A percentile compares a stretch with the other conserved stretches of the same genome.
These are phyloP conservation scores for Rhinolophus ferrumequinum DNA, from an alignment of 2,113 vertebrate species.

Conservation along the genomic window DNA sequence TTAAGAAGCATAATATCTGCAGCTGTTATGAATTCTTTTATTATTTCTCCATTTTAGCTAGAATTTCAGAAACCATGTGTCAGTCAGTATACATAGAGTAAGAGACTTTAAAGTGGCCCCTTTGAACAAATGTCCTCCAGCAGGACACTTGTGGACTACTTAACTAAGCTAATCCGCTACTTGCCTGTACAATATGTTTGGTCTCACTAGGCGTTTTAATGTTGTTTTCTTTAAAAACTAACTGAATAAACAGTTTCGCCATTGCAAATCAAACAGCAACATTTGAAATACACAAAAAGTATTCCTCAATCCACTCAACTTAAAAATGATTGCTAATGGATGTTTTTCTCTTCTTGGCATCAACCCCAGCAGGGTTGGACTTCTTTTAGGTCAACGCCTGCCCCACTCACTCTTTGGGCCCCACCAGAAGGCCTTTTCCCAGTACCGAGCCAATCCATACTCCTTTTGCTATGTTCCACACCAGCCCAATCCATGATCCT, in stretches of 20 bases:
- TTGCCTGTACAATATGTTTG: neutral
- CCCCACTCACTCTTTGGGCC: neutral
- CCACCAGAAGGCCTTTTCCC: neutral
- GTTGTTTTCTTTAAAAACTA: neutral
- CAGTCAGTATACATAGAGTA: neutral
- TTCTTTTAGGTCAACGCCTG: neutral
- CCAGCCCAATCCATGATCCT: neutral
- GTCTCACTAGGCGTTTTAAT: neutral
- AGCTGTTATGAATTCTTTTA: neutral
- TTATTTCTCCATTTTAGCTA: neutral
- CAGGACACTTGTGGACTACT: neutral
- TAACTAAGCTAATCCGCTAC: neutral
- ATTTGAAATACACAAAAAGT: neutral
- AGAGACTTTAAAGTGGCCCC: neutral
- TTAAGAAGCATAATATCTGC: neutral
- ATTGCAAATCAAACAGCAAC: neutral
- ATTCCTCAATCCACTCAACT: neutral
- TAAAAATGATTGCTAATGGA: neutral
- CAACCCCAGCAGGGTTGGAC: neutral
- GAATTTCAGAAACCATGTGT: neutral
- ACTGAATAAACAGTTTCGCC: neutral
- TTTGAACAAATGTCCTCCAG: neutral
- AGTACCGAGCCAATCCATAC: neutral
- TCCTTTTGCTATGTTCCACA: neutral
- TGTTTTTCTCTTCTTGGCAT: neutral